phyloP scores from a whole-genome alignment of 2,113 vertebrate species.

The Malurus elegans region DNA sequence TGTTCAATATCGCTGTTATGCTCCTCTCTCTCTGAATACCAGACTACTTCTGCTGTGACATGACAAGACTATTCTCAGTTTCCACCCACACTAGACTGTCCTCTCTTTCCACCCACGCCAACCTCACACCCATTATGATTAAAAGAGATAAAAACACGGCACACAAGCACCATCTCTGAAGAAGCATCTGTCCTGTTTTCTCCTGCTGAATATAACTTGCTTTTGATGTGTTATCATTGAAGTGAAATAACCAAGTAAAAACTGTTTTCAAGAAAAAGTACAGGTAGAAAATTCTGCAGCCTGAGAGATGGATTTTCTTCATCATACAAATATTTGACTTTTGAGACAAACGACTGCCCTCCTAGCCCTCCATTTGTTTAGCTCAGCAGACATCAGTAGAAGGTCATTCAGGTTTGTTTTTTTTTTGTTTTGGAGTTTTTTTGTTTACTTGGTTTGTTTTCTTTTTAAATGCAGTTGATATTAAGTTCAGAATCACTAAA shows the following conservation, averaged over 20 bases:
- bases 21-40: conserved; percentile 42
- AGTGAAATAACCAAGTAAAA: conserved; percentile 36
- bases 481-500: background rate
- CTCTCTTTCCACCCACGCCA: conserved; percentile 67
- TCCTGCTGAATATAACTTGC: conserved; percentile 43
- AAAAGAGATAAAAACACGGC: conserved; percentile 67
- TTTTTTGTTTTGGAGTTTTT: background rate
- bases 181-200: conserved; percentile 70
- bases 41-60: conserved; percentile 64
- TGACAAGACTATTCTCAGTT: conserved; percentile 67
- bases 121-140: conserved; percentile 73
- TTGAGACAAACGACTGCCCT: background rate
- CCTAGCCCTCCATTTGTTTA: background rate
- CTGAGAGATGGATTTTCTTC: background rate
- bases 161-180: conserved; percentile 56
- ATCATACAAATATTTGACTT: background rate
- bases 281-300: background rate
- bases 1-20: conserved; percentile 20
- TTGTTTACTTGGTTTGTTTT: background rate
- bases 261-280: background rate
- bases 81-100: conserved; percentile 70
- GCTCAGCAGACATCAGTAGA: background rate
- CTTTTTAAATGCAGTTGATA: background rate
- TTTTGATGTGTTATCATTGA: conserved; percentile 48
- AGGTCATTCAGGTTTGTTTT: background rate